Evolutionary conservation across 1,140 invertebrate species (phyloP).

Genomic region (Camponotus vicinus): DNA sequence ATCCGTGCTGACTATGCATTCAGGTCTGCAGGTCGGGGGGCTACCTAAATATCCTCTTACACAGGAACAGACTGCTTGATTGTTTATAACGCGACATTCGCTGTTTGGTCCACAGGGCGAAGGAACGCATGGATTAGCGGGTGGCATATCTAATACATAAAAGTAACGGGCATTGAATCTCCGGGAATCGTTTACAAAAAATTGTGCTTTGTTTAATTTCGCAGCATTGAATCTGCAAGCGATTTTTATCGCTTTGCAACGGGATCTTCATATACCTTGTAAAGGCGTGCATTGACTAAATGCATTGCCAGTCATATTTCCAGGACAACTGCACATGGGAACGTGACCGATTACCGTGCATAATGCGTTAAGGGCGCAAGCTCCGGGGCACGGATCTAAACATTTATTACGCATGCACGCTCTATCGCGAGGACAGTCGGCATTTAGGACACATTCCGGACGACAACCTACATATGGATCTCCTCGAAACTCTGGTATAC

Average conservation of each 20-base stretch:
- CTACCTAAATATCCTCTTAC: conserved; percentile 88
- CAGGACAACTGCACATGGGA: conserved; percentile 86
- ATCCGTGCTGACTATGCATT: conserved; percentile 89
- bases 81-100: conserved; percentile 86
- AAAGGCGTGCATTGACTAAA: conserved; percentile 80
- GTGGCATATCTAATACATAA: conserved; percentile 76
- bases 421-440: conserved; percentile 86
- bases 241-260: background rate
- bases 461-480: conserved; percentile 88
- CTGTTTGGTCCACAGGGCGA: conserved; percentile 90
- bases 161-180: conserved; percentile 28
- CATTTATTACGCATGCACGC: conserved; percentile 87
- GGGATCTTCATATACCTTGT: conserved; percentile 55
- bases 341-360: conserved; percentile 87
- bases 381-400: conserved; percentile 86
- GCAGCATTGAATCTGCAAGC: no score
- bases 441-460: conserved; percentile 84
- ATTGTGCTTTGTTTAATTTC: background rate
- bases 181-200: background rate
- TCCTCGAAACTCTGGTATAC: conserved; percentile 89
- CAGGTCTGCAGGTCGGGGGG: conserved; percentile 89
- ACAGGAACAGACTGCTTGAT: conserved; percentile 88
- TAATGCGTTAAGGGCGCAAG: conserved; percentile 87
- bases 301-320: conserved; percentile 86
- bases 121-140: conserved; percentile 86